A percentile compares a stretch with the other conserved stretches of the same genome.
These are phyloP conservation scores for Ectemnius cavifrons DNA, from an alignment of 2,888 invertebrate species.

Conservation along the genomic window DNA sequence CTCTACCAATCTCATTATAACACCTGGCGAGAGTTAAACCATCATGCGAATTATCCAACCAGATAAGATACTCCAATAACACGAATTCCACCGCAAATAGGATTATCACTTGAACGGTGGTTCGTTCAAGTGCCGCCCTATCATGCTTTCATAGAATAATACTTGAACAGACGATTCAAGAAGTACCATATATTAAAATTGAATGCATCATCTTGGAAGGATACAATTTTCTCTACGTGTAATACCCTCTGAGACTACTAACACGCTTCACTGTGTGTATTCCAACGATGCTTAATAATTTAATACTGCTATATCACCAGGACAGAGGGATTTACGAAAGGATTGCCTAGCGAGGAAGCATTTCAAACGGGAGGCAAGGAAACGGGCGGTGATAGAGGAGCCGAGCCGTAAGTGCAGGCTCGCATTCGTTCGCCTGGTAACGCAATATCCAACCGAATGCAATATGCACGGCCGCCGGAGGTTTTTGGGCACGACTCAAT, in stretches of 20 bases:
- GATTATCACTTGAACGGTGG: no score
- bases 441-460: conserved; percentile 38
- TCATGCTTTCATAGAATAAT: no score
- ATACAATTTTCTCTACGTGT: no score
- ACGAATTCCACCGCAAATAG: background rate
- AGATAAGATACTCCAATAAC: conserved; percentile 1
- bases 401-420: conserved; percentile 13
- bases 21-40: background rate
- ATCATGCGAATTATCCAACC: background rate
- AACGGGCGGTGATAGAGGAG: no score
- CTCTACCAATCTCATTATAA: background rate
- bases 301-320: background rate
- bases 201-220: no score
- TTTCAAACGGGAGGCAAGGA: no score
- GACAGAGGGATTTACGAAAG: background rate
- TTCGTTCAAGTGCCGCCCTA: no score
- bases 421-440: conserved; percentile 34
- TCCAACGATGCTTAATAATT: background rate
- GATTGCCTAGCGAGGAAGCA: background rate
- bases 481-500: conserved; percentile 44
- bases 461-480: conserved; percentile 37
- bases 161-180: no score
- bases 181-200: no score
- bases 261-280: background rate
- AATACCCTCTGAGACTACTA: no score